Evolutionary conservation across 2,113 vertebrate species (phyloP).

Genomic region (Acanthochromis polyacanthus): DNA sequence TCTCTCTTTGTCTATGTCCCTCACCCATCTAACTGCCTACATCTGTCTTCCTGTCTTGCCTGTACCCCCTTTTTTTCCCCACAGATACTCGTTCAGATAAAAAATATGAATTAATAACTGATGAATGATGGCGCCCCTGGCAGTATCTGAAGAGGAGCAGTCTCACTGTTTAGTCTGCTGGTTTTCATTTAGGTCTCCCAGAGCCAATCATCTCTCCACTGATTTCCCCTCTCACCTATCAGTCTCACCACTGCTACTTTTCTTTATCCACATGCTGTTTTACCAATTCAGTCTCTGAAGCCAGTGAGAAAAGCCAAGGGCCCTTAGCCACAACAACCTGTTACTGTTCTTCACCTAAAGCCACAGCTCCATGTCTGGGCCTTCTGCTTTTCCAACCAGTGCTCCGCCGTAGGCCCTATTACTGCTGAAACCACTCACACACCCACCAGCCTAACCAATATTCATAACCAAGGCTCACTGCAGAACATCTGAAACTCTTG

Average conservation of each 20-base stretch:
- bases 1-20: constrained; percentile 42
- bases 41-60: constrained; percentile 71
- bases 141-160: constrained; percentile 55
- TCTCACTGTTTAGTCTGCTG: constrained; percentile 73
- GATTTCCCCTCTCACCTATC: constrained; percentile 54
- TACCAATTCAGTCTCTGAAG: constrained; percentile 25
- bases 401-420: constrained; percentile 35
- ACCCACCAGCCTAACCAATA: constrained; percentile 63
- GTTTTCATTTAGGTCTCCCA: constrained; percentile 56
- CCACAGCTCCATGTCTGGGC: constrained; percentile 59
- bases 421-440: constrained; percentile 65
- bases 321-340: constrained; percentile 68
- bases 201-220: constrained; percentile 55
- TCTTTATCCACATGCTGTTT: constrained; percentile 33
- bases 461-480: constrained; percentile 57
- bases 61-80: constrained; percentile 55
- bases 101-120: constrained; percentile 74
- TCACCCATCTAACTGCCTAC: constrained; percentile 70
- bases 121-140: constrained; percentile 66
- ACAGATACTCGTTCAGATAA: constrained; percentile 68
- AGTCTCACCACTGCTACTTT: constrained; percentile 51
- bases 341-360: constrained; percentile 54
- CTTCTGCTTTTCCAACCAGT: constrained; percentile 47
- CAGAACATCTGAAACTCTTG: constrained; percentile 70
- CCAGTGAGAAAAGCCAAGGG: constrained; percentile 21